Percentiles rank a stretch among this genome's conserved stretches.
Evolutionary conservation across 2,888 invertebrate genomes (phyloP).

Genomic region (Apocheima hispidaria): DNA sequence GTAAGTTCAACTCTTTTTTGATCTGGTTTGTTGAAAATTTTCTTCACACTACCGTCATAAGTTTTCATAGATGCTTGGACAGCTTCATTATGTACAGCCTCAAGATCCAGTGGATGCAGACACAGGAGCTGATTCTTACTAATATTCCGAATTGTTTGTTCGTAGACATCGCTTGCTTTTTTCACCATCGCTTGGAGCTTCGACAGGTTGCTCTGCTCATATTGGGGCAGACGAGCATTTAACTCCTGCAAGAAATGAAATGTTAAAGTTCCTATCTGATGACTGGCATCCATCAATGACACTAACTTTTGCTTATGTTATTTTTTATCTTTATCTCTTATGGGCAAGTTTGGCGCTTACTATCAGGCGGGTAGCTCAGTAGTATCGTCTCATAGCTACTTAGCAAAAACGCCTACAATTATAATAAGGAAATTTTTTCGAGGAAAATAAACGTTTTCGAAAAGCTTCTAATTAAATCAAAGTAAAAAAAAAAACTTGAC

Average conservation of each 20-base stretch:
- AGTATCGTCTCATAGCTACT: no score
- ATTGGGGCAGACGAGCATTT: slow-evolving; percentile 20
- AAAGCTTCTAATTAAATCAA: no score
- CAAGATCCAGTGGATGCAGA: slow-evolving; percentile 23
- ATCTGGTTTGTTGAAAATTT: slow-evolving; percentile 17
- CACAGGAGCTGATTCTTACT: slow-evolving; percentile 16
- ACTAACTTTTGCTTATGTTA: no score
- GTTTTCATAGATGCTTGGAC: slow-evolving; percentile 12
- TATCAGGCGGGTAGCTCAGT: no score
- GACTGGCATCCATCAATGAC: no score
- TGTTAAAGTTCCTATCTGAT: no score
- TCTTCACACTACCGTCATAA: slow-evolving; percentile 21
- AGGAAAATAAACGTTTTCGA: no score
- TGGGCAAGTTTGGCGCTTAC: no score
- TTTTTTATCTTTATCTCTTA: no score
- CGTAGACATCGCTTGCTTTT: slow-evolving; percentile 15
- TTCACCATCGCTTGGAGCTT: slow-evolving; percentile 14
- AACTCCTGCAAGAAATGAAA: slow-evolving; percentile 15
- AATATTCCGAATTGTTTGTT: slow-evolving; percentile 5
- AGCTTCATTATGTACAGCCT: slow-evolving; percentile 19
- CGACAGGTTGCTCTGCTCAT: slow-evolving; percentile 25
- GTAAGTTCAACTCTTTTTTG: slow-evolving; percentile 13
- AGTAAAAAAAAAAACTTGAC: no score
- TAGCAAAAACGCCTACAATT: no score
- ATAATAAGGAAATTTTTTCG: no score